Evolutionary conservation across 2,888 invertebrate species (phyloP).

Genomic region (Fabriciana adippe): DNA sequence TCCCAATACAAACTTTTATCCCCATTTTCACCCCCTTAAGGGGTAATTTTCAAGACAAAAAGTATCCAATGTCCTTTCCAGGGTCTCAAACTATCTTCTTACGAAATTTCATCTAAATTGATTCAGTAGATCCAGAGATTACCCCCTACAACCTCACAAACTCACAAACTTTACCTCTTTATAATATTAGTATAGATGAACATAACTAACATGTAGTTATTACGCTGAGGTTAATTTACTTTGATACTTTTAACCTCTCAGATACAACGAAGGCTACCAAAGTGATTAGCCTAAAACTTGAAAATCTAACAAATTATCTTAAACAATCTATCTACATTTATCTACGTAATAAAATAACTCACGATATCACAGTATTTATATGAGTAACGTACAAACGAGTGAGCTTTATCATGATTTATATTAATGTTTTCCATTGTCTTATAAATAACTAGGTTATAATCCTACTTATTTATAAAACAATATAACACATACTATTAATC

Average conservation of each 20-base stretch:
- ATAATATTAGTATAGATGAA: background rate
- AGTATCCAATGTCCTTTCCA: no score
- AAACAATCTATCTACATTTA: conserved; percentile 24
- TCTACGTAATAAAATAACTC: conserved; percentile 27
- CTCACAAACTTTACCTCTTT: no score
- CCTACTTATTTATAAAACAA: background rate
- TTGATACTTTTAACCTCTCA: conserved; percentile 43
- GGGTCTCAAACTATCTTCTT: no score
- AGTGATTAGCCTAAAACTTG: conserved; percentile 54
- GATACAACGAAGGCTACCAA: conserved; percentile 51
- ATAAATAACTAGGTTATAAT: no score
- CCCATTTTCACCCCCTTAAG: no score
- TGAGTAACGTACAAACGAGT: conserved; percentile 27
- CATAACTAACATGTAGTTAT: conserved; percentile 21
- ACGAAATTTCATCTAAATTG: no score
- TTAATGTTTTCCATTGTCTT: no score
- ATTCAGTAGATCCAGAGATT: no score
- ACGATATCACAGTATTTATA: conserved; percentile 25
- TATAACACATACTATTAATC: no score
- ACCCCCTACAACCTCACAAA: no score
- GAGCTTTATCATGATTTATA: background rate
- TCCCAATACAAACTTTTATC: no score
- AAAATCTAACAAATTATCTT: conserved; percentile 34
- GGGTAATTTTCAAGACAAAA: no score
- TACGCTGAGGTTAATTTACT: conserved; percentile 32